phyloP scores from a whole-genome alignment of 2,888 invertebrate species.

The Andricus curvator region DNA sequence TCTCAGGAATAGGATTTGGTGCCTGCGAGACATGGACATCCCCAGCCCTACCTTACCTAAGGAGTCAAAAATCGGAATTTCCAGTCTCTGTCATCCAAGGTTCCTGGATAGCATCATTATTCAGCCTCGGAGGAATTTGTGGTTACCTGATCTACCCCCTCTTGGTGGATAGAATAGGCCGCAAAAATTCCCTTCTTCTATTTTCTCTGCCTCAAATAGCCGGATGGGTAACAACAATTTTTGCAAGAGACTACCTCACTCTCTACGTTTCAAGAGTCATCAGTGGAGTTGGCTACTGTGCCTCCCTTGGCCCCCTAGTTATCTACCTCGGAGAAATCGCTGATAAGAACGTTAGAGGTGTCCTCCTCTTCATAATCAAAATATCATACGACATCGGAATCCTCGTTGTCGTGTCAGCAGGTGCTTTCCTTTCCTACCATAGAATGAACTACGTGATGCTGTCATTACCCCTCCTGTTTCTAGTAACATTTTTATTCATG shows the following conservation, averaged over 20 bases:
- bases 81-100: slow-evolving; percentile 66
- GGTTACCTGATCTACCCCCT: slow-evolving; percentile 67
- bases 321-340: slow-evolving; percentile 83
- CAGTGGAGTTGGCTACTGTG: slow-evolving; percentile 78
- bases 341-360: slow-evolving; percentile 80
- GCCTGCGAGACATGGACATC: slow-evolving; percentile 71
- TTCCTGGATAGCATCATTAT: slow-evolving; percentile 71
- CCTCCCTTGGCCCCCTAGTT: slow-evolving; percentile 79
- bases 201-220: slow-evolving; percentile 67
- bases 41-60: slow-evolving; percentile 68
- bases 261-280: slow-evolving; percentile 77
- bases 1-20: slow-evolving; percentile 69
- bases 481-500: slow-evolving; percentile 82
- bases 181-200: slow-evolving; percentile 66
- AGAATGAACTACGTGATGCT: slow-evolving; percentile 80
- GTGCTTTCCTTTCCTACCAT: slow-evolving; percentile 79
- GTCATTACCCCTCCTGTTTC: slow-evolving; percentile 80
- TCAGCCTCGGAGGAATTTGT: slow-evolving; percentile 67
- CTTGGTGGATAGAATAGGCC: slow-evolving; percentile 67
- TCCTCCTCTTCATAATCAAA: slow-evolving; percentile 80
- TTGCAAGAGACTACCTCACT: slow-evolving; percentile 59
- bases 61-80: slow-evolving; percentile 61
- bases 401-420: slow-evolving; percentile 73
- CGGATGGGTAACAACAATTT: slow-evolving; percentile 69
- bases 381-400: slow-evolving; percentile 78